Evolutionary conservation across 2,888 invertebrate genomes (phyloP).

Genomic region (Maniola hyperantus): DNA sequence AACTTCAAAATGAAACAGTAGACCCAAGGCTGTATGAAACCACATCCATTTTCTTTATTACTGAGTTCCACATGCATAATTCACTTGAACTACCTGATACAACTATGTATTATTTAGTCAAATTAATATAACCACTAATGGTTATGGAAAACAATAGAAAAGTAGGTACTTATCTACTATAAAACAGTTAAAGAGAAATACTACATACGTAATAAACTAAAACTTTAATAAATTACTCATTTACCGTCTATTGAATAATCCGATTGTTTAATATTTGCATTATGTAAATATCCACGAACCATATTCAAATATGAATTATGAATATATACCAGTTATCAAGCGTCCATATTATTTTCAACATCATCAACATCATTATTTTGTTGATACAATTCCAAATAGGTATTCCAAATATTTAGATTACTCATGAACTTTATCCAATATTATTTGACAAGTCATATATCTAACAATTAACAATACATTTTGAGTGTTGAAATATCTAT

Average conservation of each 20-base stretch:
- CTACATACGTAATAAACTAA: background rate
- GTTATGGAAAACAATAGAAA: background rate
- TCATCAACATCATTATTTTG: background rate
- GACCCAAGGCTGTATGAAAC: background rate
- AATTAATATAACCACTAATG: background rate
- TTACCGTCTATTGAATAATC: constrained; percentile 1
- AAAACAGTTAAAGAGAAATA: no score
- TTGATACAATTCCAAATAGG: constrained; percentile 8
- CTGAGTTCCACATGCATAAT: no score
- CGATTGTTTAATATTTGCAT: constrained; percentile 4
- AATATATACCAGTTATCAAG: background rate
- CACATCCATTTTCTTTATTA: background rate
- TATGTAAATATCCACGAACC: constrained; percentile 11
- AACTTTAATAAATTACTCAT: background rate
- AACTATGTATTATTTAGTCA: background rate
- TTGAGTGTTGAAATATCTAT: background rate
- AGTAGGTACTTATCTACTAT: no score
- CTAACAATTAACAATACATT: constrained; percentile 7
- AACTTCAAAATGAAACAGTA: background rate
- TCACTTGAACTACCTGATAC: no score
- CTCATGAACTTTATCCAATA: background rate
- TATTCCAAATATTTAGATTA: constrained; percentile 9
- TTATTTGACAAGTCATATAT: background rate
- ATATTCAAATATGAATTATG: constrained; percentile 9
- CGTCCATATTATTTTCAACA: background rate